Evolutionary conservation across 2,113 vertebrate species (phyloP).

Genomic region (Megaceryle torquata): DNA sequence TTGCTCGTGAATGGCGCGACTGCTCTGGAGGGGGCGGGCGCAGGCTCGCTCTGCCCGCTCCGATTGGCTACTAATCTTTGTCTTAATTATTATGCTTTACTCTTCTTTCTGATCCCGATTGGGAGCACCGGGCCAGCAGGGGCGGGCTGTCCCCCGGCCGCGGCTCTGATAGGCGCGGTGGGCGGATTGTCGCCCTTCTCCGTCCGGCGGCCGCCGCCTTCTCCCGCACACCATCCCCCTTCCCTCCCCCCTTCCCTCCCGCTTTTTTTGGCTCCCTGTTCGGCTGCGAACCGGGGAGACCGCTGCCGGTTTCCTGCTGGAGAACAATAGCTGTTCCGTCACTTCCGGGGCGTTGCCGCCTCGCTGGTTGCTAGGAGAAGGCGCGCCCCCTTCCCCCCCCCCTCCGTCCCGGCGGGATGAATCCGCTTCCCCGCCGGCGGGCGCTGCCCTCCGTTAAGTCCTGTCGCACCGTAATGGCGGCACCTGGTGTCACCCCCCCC

Average conservation of each 20-base stretch:
- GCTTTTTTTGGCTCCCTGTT: background rate
- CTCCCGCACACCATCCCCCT: background rate
- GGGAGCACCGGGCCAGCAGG: background rate
- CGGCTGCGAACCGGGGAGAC: background rate
- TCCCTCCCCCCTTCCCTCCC: background rate
- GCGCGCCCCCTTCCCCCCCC: no score
- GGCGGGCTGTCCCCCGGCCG: background rate
- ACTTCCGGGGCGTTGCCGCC: background rate
- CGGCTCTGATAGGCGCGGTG: background rate
- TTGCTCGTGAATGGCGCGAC: background rate
- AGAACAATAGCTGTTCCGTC: constrained; percentile 39
- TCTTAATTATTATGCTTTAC: background rate
- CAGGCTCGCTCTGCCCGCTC: background rate
- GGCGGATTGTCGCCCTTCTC: background rate
- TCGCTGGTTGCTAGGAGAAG: no score
- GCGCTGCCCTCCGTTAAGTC: background rate
- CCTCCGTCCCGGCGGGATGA: background rate
- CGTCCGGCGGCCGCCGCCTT: no score
- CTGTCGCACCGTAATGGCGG: background rate
- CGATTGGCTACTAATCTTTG: background rate
- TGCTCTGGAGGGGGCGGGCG: background rate
- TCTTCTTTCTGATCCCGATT: background rate
- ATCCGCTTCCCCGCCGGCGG: no score
- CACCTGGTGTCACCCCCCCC: no score
- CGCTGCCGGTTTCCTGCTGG: constrained; percentile 27